Base-by-base conservation (phyloP, 2,888 invertebrate genomes). In the Drosophila putrida region DNA sequence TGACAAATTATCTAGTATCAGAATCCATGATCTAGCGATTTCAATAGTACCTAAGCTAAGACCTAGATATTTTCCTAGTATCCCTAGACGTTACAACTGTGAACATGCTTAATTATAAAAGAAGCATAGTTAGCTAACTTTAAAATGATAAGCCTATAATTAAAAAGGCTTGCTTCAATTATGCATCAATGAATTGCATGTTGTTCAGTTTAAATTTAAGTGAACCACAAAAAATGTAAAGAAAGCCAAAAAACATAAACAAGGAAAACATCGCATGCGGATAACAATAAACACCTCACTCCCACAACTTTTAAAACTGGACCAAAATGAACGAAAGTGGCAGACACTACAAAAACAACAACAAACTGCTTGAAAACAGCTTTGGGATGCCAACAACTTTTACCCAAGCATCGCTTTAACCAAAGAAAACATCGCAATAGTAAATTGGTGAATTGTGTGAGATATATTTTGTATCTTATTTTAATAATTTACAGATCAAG, bases 231-330 rank as follows among this genome's bases (percentile, higher is more conserved):
- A 31, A 31, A 31, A 8, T 6, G 1, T 8, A 31, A 6, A 31
- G 9, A 28, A 47, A 15, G 20, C 25, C 25, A 11, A 15, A 3
- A 10, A 49, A 33, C 20, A n/a, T 25, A 0, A 35, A 35, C 20
- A 8, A 49, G 49, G 35, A 35, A 49, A 20, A 20, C 20, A 25
- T n/a, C 2, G 20, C 49, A 35, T 11, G 49, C 33, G 35, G 15
- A 49, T 35, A 6, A 10, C 31, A 15, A 47, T 5, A 31, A 47
- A 35, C 10, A 20, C 2, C 47, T 5, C 33, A 49, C 49, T 35
- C 49, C 49, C 49, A 49, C 49, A 49, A 20, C 33, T 31, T 31
- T 9, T 2, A 15, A 25, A 49, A 49, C 33, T 35, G 49, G 49
- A 35, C 20, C 33, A 2, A 49, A 49, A 49, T 9, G 8, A 11